Conservation (phyloP, 2,797 vertebrate species). For the Ptychadena robeensis region DNA sequence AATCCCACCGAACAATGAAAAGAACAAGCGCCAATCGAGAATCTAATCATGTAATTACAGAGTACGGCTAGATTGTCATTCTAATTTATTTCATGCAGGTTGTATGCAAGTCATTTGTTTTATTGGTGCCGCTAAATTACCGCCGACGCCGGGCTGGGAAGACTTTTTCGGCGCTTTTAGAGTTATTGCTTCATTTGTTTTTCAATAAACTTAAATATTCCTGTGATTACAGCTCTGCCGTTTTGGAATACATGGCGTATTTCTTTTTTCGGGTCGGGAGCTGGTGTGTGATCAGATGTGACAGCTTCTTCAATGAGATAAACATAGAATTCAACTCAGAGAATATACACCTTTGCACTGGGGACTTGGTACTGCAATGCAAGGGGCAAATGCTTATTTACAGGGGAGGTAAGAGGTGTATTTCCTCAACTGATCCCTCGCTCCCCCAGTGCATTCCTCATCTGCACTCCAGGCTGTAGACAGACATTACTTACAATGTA, state of each 20-base stretch:
- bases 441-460: no score
- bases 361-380: no score
- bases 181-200: slow-evolving; percentile 23
- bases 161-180: slow-evolving; percentile 3
- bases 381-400: no score
- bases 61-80: not conserved
- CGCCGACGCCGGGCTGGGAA: not conserved
- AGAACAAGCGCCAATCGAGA: not conserved
- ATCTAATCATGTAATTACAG: slow-evolving; percentile 4
- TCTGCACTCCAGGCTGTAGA: no score
- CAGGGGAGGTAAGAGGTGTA: no score
- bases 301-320: no score
- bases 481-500: no score
- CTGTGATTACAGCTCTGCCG: not conserved
- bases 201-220: not conserved
- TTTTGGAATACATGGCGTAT: not conserved
- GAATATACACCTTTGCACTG: no score
- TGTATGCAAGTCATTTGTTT: not conserved
- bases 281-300: not conserved
- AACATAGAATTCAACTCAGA: no score
- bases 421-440: no score
- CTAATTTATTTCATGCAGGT: slow-evolving; percentile 9
- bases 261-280: not conserved
- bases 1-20: slow-evolving; percentile 15
- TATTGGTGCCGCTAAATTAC: slow-evolving; percentile 8